These are phyloP conservation scores for Gavialis gangeticus DNA, from an alignment of 2,113 vertebrate species.

Conservation along the genomic window DNA sequence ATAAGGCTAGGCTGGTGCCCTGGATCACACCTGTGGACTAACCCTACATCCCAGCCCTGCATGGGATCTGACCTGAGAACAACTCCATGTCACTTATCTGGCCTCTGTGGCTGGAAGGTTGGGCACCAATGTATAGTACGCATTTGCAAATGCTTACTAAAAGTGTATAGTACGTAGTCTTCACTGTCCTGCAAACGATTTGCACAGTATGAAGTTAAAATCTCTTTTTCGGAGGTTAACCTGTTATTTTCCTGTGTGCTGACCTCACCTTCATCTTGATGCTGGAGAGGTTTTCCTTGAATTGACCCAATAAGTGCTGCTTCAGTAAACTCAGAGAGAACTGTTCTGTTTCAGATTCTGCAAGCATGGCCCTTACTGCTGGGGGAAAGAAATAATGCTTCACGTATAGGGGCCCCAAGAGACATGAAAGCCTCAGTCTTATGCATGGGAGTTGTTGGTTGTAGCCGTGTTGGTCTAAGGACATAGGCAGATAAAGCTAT, in stretches of 20 bases:
- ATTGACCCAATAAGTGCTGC: background rate
- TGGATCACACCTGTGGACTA: no score
- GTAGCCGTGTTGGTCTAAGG: background rate
- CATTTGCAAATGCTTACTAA: no score
- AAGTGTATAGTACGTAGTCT: no score
- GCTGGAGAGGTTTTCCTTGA: background rate
- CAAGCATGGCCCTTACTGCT: background rate
- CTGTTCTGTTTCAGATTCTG: background rate
- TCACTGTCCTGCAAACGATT: no score
- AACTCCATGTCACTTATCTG: no score
- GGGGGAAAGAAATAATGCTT: background rate
- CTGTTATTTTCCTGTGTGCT: background rate
- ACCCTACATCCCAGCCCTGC: no score
- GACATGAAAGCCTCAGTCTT: background rate
- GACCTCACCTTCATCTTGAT: background rate
- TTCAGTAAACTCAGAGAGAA: background rate
- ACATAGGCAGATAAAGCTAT: background rate
- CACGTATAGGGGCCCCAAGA: background rate
- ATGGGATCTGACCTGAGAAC: no score
- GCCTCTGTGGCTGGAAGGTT: no score
- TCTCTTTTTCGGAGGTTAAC: background rate
- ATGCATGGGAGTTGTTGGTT: no score
- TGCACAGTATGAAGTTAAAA: no score
- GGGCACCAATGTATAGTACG: no score
- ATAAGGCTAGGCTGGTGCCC: no score